Percentiles rank a stretch among this genome's conserved stretches.
phyloP scores from a whole-genome alignment of 1,140 invertebrate species.

The Diachasma alloeum region DNA sequence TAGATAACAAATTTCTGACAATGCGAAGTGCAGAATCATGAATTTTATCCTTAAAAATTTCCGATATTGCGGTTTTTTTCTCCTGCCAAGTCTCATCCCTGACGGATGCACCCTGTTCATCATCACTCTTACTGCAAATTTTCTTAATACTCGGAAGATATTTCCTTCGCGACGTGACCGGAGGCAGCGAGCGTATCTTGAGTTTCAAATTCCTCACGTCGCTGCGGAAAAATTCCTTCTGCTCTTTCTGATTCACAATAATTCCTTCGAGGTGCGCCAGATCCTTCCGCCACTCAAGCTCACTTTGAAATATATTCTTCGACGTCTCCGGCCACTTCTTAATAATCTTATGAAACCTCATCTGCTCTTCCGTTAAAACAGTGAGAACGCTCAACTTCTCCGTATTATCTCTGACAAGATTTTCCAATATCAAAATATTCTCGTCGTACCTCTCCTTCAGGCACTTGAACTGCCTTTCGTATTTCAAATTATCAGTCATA shows the following conservation, averaged over 20 bases:
- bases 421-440: constrained; percentile 56
- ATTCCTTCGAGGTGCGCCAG: constrained; percentile 42
- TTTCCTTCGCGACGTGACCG: constrained; percentile 20
- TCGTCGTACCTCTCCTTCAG: constrained; percentile 46
- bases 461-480: constrained; percentile 53
- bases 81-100: neutral
- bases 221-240: constrained; percentile 43
- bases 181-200: constrained; percentile 39
- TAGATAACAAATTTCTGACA: neutral
- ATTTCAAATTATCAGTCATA: constrained; percentile 58
- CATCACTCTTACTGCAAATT: neutral
- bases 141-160: neutral
- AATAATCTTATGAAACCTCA: constrained; percentile 59
- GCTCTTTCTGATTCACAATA: constrained; percentile 42
- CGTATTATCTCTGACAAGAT: constrained; percentile 66
- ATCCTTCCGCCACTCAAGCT: constrained; percentile 38
- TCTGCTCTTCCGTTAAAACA: constrained; percentile 67
- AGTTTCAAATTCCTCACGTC: constrained; percentile 50
- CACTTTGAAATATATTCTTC: constrained; percentile 3
- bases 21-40: neutral
- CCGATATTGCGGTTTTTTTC: neutral
- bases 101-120: neutral
- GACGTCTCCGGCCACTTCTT: constrained; percentile 41
- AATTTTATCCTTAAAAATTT: neutral
- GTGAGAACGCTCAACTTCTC: constrained; percentile 68